Conservation (phyloP, 2,113 vertebrate genomes). For the Pristiophorus japonicus region DNA sequence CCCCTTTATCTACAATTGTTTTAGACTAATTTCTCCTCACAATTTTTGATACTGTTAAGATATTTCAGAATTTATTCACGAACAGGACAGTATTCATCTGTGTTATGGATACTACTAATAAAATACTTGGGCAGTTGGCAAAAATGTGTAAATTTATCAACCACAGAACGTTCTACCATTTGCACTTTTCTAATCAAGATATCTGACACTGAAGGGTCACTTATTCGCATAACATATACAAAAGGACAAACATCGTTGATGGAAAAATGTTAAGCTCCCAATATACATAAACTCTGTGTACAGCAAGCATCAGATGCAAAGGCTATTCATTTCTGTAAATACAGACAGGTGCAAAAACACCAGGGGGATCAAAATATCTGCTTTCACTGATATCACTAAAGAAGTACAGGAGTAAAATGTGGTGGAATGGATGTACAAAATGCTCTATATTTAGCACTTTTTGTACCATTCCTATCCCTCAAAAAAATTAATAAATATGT, state of each 20-base stretch:
- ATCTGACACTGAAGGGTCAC: neutral
- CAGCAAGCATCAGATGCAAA: neutral
- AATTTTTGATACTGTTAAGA: neutral
- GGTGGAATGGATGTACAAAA: neutral
- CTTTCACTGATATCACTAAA: neutral
- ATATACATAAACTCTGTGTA: conserved; percentile 10
- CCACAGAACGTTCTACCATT: neutral
- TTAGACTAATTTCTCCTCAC: neutral
- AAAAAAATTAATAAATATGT: neutral
- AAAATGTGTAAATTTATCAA: neutral
- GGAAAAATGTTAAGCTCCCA: conserved; percentile 10
- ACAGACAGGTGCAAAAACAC: neutral
- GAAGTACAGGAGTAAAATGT: neutral
- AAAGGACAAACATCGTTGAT: neutral
- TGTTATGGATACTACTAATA: neutral
- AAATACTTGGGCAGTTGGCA: neutral
- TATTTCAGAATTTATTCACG: neutral
- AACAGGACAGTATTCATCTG: neutral
- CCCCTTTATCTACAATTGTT: neutral
- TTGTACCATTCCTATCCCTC: neutral
- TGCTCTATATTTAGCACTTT: neutral
- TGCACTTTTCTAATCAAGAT: neutral
- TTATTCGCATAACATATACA: neutral
- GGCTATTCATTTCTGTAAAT: neutral
- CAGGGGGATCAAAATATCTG: neutral